Evolutionary conservation across 2,888 invertebrate genomes (phyloP).

Genomic region (Eudasyphora cyanicolor): DNA sequence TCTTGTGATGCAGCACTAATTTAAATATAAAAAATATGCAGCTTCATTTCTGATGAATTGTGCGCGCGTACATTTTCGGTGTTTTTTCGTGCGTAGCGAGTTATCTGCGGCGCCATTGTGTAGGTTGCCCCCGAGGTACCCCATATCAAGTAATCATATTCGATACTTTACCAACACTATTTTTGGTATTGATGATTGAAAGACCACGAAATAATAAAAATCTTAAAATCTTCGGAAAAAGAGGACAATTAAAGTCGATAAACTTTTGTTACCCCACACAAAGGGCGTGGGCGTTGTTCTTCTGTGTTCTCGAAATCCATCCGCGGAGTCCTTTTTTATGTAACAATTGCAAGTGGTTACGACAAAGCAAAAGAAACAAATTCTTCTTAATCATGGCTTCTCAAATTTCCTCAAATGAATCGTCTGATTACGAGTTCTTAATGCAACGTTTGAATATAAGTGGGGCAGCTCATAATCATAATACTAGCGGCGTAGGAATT

Average conservation of each 20-base stretch:
- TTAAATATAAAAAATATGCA: no score
- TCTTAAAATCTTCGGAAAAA: slow-evolving; percentile 56
- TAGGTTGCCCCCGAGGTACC: no score
- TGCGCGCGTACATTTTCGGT: no score
- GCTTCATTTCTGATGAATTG: no score
- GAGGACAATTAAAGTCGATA: slow-evolving; percentile 57
- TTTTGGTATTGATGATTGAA: slow-evolving; percentile 51
- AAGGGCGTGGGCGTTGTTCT: slow-evolving; percentile 63
- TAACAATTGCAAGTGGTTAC: no score
- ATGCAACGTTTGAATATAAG: slow-evolving; percentile 77
- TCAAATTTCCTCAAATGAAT: slow-evolving; percentile 65
- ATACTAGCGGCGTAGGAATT: slow-evolving; percentile 44
- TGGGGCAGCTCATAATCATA: slow-evolving; percentile 54
- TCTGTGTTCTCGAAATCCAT: not conserved
- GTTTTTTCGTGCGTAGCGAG: no score
- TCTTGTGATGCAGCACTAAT: no score
- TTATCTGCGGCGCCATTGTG: no score
- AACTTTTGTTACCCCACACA: slow-evolving; percentile 51
- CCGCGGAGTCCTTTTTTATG: not conserved
- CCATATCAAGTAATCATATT: no score
- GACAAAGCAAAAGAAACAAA: not conserved
- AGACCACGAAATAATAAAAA: no score
- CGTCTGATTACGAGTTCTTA: slow-evolving; percentile 74
- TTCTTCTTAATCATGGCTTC: slow-evolving; percentile 57
- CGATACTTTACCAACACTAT: no score